Conservation (phyloP, 1,140 invertebrate genomes). For the Polypedilum pembai region DNA sequence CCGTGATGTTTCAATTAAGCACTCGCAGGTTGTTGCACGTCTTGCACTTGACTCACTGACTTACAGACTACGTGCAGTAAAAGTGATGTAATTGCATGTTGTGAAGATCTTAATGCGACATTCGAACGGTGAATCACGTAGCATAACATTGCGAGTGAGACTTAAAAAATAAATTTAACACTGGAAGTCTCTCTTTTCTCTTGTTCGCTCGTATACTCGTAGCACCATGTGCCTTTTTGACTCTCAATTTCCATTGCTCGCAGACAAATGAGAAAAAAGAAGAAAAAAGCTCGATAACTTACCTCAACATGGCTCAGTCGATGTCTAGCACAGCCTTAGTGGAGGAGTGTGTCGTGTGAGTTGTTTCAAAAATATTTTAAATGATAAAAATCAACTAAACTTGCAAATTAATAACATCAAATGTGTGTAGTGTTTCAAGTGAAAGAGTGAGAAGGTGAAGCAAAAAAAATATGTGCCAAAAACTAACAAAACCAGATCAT, state of each 20-base stretch:
- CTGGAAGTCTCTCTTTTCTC: conserved; percentile 1
- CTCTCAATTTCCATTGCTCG: conserved; percentile 4
- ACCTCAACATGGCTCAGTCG: not conserved
- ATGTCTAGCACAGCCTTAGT: conserved; percentile 9
- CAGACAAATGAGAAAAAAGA: not conserved
- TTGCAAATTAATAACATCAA: not conserved
- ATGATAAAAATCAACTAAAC: not conserved
- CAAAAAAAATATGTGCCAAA: not conserved
- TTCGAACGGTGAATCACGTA: conserved; percentile 8
- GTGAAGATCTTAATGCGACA: not conserved
- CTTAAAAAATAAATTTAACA: not conserved
- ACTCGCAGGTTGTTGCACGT: not conserved
- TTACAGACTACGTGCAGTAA: not conserved
- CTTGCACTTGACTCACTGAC: conserved; percentile 10
- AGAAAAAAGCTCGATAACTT: not conserved
- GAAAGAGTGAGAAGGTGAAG: not conserved
- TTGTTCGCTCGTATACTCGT: not conserved
- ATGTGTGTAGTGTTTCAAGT: not conserved
- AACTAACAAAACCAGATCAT: conserved; percentile 1
- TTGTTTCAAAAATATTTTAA: not conserved
- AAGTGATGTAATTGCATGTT: not conserved
- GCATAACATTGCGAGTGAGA: not conserved
- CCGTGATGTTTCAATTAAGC: not conserved
- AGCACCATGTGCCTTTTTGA: not conserved
- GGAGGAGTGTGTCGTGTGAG: not conserved